These are phyloP conservation scores for Etia nguti DNA, from an alignment of 2,113 vertebrate genomes.

Conservation along the genomic window DNA sequence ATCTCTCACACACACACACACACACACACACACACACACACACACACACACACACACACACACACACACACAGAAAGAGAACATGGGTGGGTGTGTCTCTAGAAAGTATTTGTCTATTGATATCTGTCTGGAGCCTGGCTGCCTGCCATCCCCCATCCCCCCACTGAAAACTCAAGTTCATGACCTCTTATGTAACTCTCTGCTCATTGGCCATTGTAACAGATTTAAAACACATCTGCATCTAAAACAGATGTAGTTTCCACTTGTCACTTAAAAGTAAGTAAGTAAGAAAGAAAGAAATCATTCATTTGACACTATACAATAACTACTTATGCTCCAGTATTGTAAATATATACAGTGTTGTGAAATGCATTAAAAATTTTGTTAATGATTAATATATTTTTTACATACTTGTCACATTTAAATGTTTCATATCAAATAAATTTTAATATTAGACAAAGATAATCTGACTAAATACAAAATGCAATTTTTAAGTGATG, in stretches of 20 bases:
- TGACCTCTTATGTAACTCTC: conserved; percentile 26
- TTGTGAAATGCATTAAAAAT: background rate
- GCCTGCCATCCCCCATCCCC: background rate
- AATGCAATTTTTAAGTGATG: background rate
- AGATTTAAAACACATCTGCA: background rate
- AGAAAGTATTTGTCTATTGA: background rate
- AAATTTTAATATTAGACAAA: background rate
- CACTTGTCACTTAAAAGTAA: background rate
- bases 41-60: background rate
- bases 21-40: background rate
- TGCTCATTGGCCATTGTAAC: background rate
- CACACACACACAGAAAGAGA: background rate
- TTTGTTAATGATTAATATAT: background rate
- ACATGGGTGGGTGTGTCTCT: background rate
- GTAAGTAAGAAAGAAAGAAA: background rate
- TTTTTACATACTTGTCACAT: background rate
- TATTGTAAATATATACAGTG: background rate
- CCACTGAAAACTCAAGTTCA: background rate
- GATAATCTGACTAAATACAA: background rate
- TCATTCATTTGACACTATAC: background rate
- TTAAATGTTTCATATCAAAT: background rate
- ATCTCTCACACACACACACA: background rate
- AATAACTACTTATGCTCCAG: background rate
- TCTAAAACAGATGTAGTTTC: background rate
- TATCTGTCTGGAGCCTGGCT: conserved; percentile 2